A percentile compares a stretch with the other conserved stretches of the same genome.
phyloP scores from a whole-genome alignment of 2,888 invertebrate genomes.

The Amphimallon solstitiale region DNA sequence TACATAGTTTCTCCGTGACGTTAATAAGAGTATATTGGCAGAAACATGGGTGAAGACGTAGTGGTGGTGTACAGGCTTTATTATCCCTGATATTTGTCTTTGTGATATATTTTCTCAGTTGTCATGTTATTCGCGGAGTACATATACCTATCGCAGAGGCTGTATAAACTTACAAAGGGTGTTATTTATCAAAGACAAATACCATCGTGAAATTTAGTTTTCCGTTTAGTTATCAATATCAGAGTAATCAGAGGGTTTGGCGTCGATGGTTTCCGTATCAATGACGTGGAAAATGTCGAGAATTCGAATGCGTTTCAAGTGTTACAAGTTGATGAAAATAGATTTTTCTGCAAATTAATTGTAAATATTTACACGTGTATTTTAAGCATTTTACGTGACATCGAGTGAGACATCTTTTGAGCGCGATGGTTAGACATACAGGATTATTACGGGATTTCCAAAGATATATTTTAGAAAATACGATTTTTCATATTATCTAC shows the following conservation, averaged over 20 bases:
- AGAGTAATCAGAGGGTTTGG: no score
- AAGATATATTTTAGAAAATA: no score
- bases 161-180: neutral
- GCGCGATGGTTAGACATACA: no score
- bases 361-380: no score
- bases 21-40: slow-evolving; percentile 4
- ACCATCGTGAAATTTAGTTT: neutral
- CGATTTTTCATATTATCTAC: no score
- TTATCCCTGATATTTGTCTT: slow-evolving; percentile 4
- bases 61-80: slow-evolving; percentile 2
- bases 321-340: neutral
- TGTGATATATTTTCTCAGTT: no score
- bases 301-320: neutral
- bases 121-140: slow-evolving; percentile 1
- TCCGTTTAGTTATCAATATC: neutral
- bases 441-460: no score
- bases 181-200: slow-evolving; percentile 8
- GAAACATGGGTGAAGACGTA: neutral
- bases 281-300: no score
- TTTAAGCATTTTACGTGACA: neutral
- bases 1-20: no score
- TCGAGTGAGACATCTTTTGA: no score
- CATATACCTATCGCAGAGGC: neutral
- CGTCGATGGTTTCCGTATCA: no score
- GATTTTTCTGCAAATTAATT: neutral